Conservation (phyloP, 23 tunicate genomes). For the Clavelina lepadiformis region DNA sequence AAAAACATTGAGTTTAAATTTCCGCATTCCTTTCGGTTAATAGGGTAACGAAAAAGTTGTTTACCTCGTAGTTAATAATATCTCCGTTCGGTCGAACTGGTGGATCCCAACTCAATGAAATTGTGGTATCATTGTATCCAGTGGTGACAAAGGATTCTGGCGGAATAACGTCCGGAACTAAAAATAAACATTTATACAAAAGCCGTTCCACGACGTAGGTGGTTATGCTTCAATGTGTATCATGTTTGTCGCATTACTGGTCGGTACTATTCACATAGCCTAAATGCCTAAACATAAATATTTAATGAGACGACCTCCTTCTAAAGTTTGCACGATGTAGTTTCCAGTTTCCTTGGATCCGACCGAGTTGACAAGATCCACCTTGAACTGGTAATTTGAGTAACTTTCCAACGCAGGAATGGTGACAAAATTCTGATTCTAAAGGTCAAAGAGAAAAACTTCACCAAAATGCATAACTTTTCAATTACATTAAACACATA, state of each 20-base stretch:
- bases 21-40: too few species aligned
- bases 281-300: neutral
- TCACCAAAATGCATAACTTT: neutral
- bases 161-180: slow-evolving; percentile 78
- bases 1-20: too few species aligned
- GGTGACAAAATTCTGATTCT: slow-evolving; percentile 18
- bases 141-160: slow-evolving; percentile 38
- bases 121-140: slow-evolving; percentile 48
- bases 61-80: slow-evolving; percentile 53
- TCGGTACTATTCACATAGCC: neutral
- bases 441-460: neutral
- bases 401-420: slow-evolving; percentile 35
- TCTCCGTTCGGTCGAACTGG: slow-evolving; percentile 56
- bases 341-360: slow-evolving; percentile 67
- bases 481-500: neutral
- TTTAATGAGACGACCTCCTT: slow-evolving; percentile 39
- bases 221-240: too few species aligned
- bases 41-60: neutral
- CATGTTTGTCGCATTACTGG: neutral
- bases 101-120: slow-evolving; percentile 54
- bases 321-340: slow-evolving; percentile 34
- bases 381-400: slow-evolving; percentile 63
- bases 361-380: slow-evolving; percentile 45
- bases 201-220: too few species aligned
- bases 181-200: too few species aligned